phyloP scores from a whole-genome alignment of 2,797 vertebrate species.

The Siniperca scherzeri region DNA sequence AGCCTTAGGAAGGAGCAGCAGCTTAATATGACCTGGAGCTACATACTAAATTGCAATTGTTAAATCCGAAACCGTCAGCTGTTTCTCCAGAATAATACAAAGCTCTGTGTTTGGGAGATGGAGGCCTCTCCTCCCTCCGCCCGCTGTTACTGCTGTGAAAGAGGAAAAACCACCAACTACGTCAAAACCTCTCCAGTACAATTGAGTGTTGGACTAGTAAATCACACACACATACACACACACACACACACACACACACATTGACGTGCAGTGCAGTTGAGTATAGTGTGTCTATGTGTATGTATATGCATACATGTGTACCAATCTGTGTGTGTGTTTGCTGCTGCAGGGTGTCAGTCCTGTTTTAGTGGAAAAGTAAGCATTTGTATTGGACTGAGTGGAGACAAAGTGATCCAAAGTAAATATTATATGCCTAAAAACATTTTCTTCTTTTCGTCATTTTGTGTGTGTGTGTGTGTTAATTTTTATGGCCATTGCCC shows the following conservation, averaged over 20 bases:
- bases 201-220: slow-evolving; percentile 20
- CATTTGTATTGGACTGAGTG: neutral
- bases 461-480: neutral
- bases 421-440: neutral
- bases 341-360: neutral
- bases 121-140: neutral
- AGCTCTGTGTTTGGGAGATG: slow-evolving; percentile 38
- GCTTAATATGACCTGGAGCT: slow-evolving; percentile 4
- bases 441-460: neutral
- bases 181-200: slow-evolving; percentile 44
- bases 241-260: neutral
- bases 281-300: neutral
- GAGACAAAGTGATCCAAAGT: neutral
- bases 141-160: slow-evolving; percentile 30
- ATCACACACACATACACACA: slow-evolving; percentile 14
- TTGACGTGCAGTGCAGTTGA: neutral
- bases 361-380: neutral
- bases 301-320: neutral
- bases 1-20: neutral
- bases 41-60: neutral
- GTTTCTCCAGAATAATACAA: slow-evolving; percentile 42
- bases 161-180: slow-evolving; percentile 61
- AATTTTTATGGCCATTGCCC: neutral
- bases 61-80: slow-evolving; percentile 34
- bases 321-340: neutral